Evolutionary conservation across 2,888 invertebrate species (phyloP).

Genomic region (Drosophila emarginata): DNA sequence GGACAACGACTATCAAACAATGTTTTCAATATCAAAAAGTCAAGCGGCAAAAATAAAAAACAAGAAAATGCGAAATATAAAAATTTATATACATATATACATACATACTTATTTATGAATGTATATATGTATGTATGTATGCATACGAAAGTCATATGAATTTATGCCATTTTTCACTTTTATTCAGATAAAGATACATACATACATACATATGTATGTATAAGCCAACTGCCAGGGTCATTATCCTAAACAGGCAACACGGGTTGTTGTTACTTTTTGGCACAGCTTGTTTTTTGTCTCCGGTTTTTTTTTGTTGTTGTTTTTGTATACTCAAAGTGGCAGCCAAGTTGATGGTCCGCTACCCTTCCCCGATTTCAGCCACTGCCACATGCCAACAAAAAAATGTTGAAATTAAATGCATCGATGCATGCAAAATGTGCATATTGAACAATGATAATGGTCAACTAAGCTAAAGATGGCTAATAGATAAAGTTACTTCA

Average conservation of each 20-base stretch:
- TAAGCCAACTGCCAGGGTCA: constrained; percentile 59
- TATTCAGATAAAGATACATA: constrained; percentile 30
- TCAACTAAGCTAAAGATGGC: constrained; percentile 17
- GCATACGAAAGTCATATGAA: constrained; percentile 39
- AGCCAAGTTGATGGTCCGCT: constrained; percentile 3
- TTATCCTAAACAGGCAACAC: constrained; percentile 62
- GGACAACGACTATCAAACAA: constrained; percentile 1
- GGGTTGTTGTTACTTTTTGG: constrained; percentile 29
- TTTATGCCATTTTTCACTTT: constrained; percentile 54
- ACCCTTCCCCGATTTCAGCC: constrained; percentile 47
- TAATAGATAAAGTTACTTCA: neutral
- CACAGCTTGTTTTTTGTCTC: constrained; percentile 25
- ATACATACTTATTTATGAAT: neutral
- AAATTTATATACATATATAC: neutral
- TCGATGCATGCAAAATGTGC: constrained; percentile 60
- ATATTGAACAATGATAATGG: constrained; percentile 33
- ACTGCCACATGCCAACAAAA: constrained; percentile 55
- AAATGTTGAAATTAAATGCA: constrained; percentile 48
- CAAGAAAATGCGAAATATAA: too few relatives aligned
- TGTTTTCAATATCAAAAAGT: constrained; percentile 3
- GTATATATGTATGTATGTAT: neutral
- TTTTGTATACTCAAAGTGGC: neutral
- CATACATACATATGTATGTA: constrained; percentile 19
- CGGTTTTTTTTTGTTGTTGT: neutral
- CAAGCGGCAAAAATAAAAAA: constrained; percentile 5